Evolutionary conservation across 1,140 invertebrate species (phyloP).

Genomic region (Brachionus angularis): DNA sequence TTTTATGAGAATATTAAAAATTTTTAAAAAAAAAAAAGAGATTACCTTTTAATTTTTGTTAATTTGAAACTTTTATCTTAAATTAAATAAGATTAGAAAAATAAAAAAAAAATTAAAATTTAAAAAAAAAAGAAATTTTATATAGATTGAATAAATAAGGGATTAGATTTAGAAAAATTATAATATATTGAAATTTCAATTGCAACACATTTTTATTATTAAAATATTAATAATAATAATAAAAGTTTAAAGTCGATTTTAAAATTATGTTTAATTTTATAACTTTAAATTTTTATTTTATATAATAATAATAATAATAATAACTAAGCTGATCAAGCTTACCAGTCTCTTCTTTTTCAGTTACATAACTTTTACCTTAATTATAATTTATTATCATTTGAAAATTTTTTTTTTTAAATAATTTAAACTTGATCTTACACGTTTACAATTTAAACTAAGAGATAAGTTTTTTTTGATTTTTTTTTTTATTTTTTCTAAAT

Average conservation of each 20-base stretch:
- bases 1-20: too few species aligned
- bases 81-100: slow-evolving; percentile 42
- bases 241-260: neutral
- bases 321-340: neutral
- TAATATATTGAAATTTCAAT: slow-evolving; percentile 3
- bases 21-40: slow-evolving; percentile 13
- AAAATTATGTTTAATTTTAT: neutral
- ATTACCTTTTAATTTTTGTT: slow-evolving; percentile 41
- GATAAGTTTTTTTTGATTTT: too few species aligned
- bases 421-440: neutral
- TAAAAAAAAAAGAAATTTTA: slow-evolving; percentile 27
- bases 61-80: slow-evolving; percentile 43
- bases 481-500: too few species aligned
- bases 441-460: neutral
- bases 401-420: too few species aligned
- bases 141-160: slow-evolving; percentile 38
- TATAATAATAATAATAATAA: too few species aligned
- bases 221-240: neutral
- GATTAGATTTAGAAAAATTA: slow-evolving; percentile 24
- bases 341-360: neutral
- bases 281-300: neutral
- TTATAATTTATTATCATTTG: neutral
- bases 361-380: neutral
- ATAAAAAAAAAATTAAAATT: slow-evolving; percentile 26
- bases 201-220: slow-evolving; percentile 20